phyloP scores from a whole-genome alignment of 1,140 invertebrate species.

The Archegozetes longisetosus region DNA sequence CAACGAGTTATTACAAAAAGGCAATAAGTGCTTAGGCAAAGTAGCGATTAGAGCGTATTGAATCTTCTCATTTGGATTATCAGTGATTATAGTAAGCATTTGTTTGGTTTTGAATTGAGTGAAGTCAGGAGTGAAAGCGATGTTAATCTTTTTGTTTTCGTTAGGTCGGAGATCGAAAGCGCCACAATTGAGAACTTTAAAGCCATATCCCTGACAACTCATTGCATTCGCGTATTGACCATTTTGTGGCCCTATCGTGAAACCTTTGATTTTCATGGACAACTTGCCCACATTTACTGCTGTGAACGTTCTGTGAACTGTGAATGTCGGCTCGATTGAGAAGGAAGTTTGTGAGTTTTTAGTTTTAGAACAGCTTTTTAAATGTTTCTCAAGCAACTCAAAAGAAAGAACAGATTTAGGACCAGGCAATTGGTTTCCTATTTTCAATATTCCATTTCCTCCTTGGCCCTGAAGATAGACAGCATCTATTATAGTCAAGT shows the following conservation, averaged over 20 bases:
- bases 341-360: not conserved
- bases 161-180: slow-evolving; percentile 65
- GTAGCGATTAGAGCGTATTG: slow-evolving; percentile 62
- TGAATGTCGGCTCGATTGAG: slow-evolving; percentile 43
- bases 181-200: slow-evolving; percentile 62
- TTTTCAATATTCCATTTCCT: slow-evolving; percentile 65
- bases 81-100: slow-evolving; percentile 37
- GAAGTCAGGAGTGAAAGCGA: slow-evolving; percentile 84
- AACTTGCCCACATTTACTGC: slow-evolving; percentile 73
- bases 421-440: slow-evolving; percentile 73
- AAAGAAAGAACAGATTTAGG: slow-evolving; percentile 54
- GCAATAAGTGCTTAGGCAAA: slow-evolving; percentile 55
- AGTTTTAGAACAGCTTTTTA: slow-evolving; percentile 49
- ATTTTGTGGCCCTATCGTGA: slow-evolving; percentile 38
- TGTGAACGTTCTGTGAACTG: slow-evolving; percentile 65
- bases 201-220: slow-evolving; percentile 70
- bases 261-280: slow-evolving; percentile 46
- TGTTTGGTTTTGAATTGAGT: slow-evolving; percentile 60
- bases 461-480: slow-evolving; percentile 63
- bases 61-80: slow-evolving; percentile 26
- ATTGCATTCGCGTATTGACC: slow-evolving; percentile 40
- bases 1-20: slow-evolving; percentile 49
- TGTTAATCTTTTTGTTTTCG: slow-evolving; percentile 63
- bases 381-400: slow-evolving; percentile 63
- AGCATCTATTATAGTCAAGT: slow-evolving; percentile 77